These are phyloP conservation scores for Anagrus nilaparvatae DNA, from an alignment of 1,140 invertebrate genomes.

Conservation along the genomic window DNA sequence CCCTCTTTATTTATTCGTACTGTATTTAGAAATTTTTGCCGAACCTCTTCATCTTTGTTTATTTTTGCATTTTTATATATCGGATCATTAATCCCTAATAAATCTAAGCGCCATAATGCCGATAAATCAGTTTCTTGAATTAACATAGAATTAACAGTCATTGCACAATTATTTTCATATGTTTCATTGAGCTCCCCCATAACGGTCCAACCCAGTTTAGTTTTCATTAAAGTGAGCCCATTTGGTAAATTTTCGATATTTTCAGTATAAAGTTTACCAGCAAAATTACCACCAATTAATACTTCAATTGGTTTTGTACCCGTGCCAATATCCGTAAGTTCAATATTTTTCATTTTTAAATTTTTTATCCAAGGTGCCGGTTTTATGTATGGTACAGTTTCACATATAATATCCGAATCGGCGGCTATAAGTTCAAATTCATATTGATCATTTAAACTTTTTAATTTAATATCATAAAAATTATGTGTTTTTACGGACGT, in stretches of 20 bases:
- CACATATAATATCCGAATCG: constrained; percentile 16
- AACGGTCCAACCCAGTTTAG: constrained; percentile 24
- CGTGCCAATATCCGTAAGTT: constrained; percentile 12
- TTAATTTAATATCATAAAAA: constrained; percentile 8
- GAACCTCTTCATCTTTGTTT: constrained; percentile 16
- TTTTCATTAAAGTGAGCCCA: constrained; percentile 22
- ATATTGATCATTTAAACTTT: constrained; percentile 8
- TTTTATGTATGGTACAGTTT: constrained; percentile 1
- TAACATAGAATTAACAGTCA: constrained; percentile 11
- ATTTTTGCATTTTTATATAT: constrained; percentile 17
- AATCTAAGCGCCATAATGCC: constrained; percentile 31
- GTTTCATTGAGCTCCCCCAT: constrained; percentile 18
- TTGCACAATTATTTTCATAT: constrained; percentile 3
- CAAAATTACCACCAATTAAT: constrained; percentile 27
- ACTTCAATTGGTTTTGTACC: constrained; percentile 14
- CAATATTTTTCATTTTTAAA: constrained; percentile 12
- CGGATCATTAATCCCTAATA: constrained; percentile 28
- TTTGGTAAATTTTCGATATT: constrained; percentile 7
- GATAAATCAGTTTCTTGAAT: constrained; percentile 12
- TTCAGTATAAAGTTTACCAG: constrained; percentile 26
- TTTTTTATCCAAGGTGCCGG: constrained; percentile 6
- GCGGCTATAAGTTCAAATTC: constrained; percentile 15
- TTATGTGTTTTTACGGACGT: constrained; percentile 3
- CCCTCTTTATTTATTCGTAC: constrained; percentile 18
- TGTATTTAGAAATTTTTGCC: constrained; percentile 23